Evolutionary conservation across 2,888 invertebrate genomes (phyloP), one percentile per base, ranked within the genome.

Genomic region (Ochropleura plecta): DNA sequence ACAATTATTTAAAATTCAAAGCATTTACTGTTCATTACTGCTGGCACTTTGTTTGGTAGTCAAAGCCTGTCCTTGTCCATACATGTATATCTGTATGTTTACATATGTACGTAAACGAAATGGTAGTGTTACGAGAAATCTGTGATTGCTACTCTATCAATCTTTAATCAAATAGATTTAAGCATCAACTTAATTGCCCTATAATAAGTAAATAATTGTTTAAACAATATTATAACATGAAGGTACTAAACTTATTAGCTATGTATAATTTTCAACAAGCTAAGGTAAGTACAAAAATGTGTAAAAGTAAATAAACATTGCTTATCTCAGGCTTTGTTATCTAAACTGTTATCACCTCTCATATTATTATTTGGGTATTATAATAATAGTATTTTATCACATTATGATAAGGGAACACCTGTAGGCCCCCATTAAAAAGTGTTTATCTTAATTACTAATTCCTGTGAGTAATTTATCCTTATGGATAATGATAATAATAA

Each of bases 281-380:
- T 8, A 57, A 68, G 49, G 57, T 30, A 30, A 30, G 30, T 57
- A 69, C 14, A 49, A 65, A 67, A 67, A 63, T 72, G 20, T 76
- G 12, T 57, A 49, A 70, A 70, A 60, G 78, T 84, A 81, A 84
- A 88, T 83, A 88, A 85, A 86, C 79, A 85, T 40, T 60, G 30
- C 70, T 84, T 76, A 84, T 81, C 72, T 70, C 40, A 70, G 51
- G 12, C 18, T 70, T 79, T 76, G 68, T 76, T 81, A 85, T 85
- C 81, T 81, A 81, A 79, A 64, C 40, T 82, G 63, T 55, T 82
- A 82, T 84, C 85, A 76, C 46, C 42, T 30, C 57, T 70, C 48
- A 64, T 84, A 81, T 81, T 73, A 63, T 70, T 77, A 73, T 85
- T 70, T 85, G 68, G 44, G 48, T 69, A 65, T 57, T 65, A 59